Conservation (phyloP, 2,888 invertebrate species). For the Orthosia gracilis region DNA sequence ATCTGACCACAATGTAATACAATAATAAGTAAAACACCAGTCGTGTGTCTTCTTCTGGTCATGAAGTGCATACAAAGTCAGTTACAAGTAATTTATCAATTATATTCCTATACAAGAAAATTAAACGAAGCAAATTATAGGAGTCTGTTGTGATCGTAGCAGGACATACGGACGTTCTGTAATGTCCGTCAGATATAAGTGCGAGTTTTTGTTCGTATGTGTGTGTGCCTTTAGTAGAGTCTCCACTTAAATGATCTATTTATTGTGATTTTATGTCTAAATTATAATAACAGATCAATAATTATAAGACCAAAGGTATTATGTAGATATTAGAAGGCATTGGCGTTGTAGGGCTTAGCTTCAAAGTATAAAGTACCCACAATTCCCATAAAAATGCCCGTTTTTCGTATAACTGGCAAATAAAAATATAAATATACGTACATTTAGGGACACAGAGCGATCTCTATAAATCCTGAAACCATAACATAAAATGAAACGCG, state of each 20-base stretch:
- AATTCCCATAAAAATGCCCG: conserved; percentile 15
- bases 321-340: too few relatives aligned
- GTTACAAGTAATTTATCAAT: not conserved
- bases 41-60: too few relatives aligned
- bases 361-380: not conserved
- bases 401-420: conserved; percentile 31
- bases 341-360: not conserved
- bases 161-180: too few relatives aligned
- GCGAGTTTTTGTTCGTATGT: too few relatives aligned
- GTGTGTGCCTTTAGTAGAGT: not conserved
- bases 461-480: conserved; percentile 42
- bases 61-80: not conserved
- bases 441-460: conserved; percentile 22
- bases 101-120: not conserved
- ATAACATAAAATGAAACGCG: conserved; percentile 55
- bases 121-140: too few relatives aligned
- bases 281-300: conserved; percentile 5
- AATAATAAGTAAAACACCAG: too few relatives aligned
- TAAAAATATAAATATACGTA: conserved; percentile 37
- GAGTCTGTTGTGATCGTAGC: too few relatives aligned
- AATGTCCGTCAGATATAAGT: too few relatives aligned
- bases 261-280: not conserved
- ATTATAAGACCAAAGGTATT: not conserved
- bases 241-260: too few relatives aligned
- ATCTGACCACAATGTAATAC: not conserved